phyloP scores from a whole-genome alignment of 2,113 vertebrate genomes.

The Eira barbara region DNA sequence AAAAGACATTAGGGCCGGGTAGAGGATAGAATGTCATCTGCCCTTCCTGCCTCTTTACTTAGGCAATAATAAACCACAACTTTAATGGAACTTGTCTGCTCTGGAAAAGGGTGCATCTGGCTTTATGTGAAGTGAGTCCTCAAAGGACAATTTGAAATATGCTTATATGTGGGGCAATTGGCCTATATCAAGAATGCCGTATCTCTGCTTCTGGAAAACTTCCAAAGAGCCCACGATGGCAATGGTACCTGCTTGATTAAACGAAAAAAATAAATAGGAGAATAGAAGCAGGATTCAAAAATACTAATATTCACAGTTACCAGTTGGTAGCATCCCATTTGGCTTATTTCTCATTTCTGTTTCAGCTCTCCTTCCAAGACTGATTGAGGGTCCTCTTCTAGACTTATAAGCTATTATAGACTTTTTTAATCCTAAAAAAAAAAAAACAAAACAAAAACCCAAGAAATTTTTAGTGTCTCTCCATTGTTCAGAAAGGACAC shows the following conservation, averaged over 20 bases:
- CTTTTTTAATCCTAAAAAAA: not conserved
- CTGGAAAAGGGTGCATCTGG: not conserved
- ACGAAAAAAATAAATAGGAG: not conserved
- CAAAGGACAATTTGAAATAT: not conserved
- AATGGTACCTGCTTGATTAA: not conserved
- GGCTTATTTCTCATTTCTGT: not conserved
- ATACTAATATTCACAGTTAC: not conserved
- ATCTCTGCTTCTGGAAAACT: not conserved
- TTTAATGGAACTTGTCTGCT: not conserved
- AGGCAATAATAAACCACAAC: not conserved
- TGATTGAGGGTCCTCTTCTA: not conserved
- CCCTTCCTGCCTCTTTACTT: not conserved
- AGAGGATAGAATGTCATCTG: not conserved
- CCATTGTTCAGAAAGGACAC: not conserved
- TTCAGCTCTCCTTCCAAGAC: not conserved
- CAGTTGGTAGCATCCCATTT: not conserved
- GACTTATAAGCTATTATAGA: not conserved
- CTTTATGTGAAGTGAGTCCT: not conserved
- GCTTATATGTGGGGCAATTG: not conserved
- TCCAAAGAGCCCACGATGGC: not conserved
- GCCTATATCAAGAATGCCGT: not conserved
- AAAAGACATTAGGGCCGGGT: not conserved
- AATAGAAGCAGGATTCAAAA: not conserved
- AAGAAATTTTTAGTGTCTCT: not conserved
- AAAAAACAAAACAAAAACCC: not conserved